Percentiles rank a stretch among this genome's conserved stretches.
phyloP scores from a whole-genome alignment of 2,797 vertebrate species.

The Karalla daura region DNA sequence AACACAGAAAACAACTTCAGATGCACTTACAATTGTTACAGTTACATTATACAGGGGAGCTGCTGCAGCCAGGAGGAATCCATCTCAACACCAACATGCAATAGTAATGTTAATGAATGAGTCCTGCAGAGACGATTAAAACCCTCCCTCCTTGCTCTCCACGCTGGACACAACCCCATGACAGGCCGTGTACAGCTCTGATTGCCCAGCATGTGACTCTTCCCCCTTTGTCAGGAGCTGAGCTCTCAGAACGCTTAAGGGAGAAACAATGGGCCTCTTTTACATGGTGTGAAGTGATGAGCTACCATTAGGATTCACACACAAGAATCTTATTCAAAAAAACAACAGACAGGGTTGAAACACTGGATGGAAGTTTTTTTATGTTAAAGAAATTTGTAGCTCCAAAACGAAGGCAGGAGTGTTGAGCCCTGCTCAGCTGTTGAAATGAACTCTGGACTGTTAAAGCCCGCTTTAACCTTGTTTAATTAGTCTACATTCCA shows the following conservation, averaged over 20 bases:
- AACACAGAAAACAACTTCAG: no score
- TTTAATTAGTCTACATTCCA: conserved; percentile 57
- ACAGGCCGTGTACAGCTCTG: conserved; percentile 10
- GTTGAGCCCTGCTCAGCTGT: no score
- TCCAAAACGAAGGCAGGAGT: no score
- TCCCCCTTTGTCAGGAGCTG: conserved; percentile 11
- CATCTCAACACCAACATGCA: no score
- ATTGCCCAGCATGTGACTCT: conserved; percentile 56
- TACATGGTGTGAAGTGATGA: conserved; percentile 10
- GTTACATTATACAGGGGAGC: no score
- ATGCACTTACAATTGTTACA: no score
- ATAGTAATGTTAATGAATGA: not conserved
- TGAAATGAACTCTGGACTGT: conserved; percentile 39
- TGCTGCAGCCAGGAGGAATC: no score
- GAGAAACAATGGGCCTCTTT: conserved; percentile 55
- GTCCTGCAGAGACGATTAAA: not conserved
- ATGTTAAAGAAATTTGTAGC: no score
- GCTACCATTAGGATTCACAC: no score
- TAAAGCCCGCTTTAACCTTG: conserved; percentile 51
- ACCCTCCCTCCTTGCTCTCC: not conserved
- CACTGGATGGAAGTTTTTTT: no score
- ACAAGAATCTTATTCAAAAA: no score
- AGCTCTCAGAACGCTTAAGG: conserved; percentile 26
- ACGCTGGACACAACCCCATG: conserved; percentile 38
- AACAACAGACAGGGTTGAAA: no score